A percentile compares a stretch with the other conserved stretches of the same genome.
phyloP scores from a whole-genome alignment of 2,888 invertebrate species.

The Drosophila prolongata region DNA sequence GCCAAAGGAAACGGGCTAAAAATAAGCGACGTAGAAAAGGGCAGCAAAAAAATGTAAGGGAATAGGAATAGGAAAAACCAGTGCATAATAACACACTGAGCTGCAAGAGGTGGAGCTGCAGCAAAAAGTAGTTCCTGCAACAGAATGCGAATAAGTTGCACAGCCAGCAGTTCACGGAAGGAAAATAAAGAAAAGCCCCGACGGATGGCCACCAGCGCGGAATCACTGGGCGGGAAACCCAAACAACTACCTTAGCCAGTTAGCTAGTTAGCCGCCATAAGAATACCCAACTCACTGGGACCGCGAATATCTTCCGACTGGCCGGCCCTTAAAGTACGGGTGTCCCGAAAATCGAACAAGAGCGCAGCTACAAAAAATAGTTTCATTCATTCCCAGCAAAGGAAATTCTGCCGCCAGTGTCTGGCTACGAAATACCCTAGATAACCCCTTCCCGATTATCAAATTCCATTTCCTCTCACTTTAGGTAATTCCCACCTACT shows the following conservation, averaged over 20 bases:
- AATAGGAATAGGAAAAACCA: constrained; percentile 38
- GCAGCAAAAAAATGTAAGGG: constrained; percentile 30
- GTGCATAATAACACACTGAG: constrained; percentile 74
- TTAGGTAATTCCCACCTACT: background rate
- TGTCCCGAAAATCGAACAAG: constrained; percentile 41
- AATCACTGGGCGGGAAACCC: constrained; percentile 56
- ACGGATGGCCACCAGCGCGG: constrained; percentile 9
- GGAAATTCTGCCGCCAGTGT: background rate
- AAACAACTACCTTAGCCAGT: constrained; percentile 49
- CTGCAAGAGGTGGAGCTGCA: constrained; percentile 66
- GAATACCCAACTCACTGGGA: constrained; percentile 42
- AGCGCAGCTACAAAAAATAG: constrained; percentile 28
- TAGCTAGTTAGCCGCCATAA: constrained; percentile 38
- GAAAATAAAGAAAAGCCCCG: constrained; percentile 28
- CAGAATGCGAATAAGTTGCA: constrained; percentile 75
- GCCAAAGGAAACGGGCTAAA: constrained; percentile 57
- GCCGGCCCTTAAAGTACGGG: constrained; percentile 12
- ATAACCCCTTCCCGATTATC: constrained; percentile 2
- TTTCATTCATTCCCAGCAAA: constrained; percentile 26
- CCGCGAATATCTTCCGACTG: constrained; percentile 30
- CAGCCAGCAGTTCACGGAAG: constrained; percentile 49
- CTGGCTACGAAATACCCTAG: constrained; percentile 27
- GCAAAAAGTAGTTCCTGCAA: constrained; percentile 50
- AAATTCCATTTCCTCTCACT: constrained; percentile 26
- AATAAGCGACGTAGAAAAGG: constrained; percentile 35